These are phyloP conservation scores for Dynastes tityus DNA, from an alignment of 2,888 invertebrate genomes.

Conservation along the genomic window DNA sequence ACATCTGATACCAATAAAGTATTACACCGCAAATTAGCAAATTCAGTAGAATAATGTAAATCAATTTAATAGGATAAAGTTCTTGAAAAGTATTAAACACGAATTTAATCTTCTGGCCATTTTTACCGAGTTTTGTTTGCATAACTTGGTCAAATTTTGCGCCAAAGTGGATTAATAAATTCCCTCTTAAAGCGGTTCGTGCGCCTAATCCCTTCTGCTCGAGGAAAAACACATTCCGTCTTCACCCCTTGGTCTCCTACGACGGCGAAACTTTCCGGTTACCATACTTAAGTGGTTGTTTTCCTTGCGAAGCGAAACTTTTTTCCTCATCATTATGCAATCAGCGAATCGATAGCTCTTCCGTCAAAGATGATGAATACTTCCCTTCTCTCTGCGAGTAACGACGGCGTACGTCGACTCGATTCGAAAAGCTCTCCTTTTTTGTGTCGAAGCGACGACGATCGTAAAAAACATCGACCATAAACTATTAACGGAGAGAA, in stretches of 20 bases:
- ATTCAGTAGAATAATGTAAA: constrained; percentile 5
- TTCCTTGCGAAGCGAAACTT: constrained; percentile 33
- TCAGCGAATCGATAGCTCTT: constrained; percentile 43
- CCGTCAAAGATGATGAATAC: constrained; percentile 46
- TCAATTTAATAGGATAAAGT: constrained; percentile 15
- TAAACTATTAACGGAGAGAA: constrained; percentile 31
- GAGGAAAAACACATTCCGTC: constrained; percentile 14
- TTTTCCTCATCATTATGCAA: constrained; percentile 46
- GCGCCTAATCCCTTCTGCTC: constrained; percentile 4
- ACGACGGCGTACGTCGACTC: constrained; percentile 5
- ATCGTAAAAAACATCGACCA: constrained; percentile 27
- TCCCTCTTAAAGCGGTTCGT: constrained; percentile 10
- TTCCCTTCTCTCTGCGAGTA: constrained; percentile 4
- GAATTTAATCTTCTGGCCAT: constrained; percentile 26
- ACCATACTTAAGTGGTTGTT: constrained; percentile 47
- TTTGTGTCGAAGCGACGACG: not conserved
- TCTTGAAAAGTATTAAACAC: constrained; percentile 28
- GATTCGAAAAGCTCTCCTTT: constrained; percentile 10
- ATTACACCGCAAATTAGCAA: not conserved
- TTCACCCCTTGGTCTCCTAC: not conserved
- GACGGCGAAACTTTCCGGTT: constrained; percentile 27
- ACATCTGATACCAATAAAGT: too few relatives aligned
- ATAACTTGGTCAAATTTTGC: constrained; percentile 32
- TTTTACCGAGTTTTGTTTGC: constrained; percentile 24
- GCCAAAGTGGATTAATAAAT: constrained; percentile 32